Evolutionary conservation across 2,113 vertebrate species (phyloP).

Genomic region (Lepus americanus): DNA sequence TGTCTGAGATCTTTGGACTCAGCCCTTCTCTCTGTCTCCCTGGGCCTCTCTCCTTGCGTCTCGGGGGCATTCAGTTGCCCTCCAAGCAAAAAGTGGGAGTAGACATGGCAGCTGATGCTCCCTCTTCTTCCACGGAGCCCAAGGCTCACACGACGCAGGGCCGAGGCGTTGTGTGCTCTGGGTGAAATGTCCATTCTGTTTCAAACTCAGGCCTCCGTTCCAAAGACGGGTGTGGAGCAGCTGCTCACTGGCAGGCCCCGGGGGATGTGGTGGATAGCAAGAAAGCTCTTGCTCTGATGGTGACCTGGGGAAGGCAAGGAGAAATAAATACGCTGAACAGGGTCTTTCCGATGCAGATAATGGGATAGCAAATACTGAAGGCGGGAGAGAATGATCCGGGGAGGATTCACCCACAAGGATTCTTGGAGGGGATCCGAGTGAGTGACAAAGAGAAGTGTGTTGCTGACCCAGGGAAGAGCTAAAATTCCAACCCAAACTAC

Average conservation of each 20-base stretch:
- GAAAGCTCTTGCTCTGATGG: not conserved
- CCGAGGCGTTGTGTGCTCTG: not conserved
- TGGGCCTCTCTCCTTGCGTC: rapidly evolving
- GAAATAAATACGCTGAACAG: not conserved
- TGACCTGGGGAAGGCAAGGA: rapidly evolving
- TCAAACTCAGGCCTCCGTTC: not conserved
- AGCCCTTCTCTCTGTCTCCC: rapidly evolving
- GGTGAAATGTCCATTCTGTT: not conserved
- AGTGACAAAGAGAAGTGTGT: rapidly evolving
- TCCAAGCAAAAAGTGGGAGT: rapidly evolving
- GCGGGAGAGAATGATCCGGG: not conserved
- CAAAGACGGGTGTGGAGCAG: rapidly evolving
- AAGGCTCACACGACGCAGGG: rapidly evolving
- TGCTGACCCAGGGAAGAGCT: not conserved
- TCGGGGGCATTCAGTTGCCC: not conserved
- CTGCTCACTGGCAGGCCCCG: rapidly evolving
- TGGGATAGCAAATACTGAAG: not conserved
- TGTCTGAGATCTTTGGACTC: rapidly evolving
- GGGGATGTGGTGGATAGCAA: rapidly evolving
- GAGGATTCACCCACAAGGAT: too few species aligned
- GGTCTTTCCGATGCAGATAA: not conserved
- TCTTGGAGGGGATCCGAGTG: rapidly evolving
- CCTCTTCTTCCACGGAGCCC: not conserved
- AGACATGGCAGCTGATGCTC: rapidly evolving
- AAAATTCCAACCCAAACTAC: not conserved